Percentiles rank a stretch among this genome's conserved stretches.
These are phyloP conservation scores for Cardinalis cardinalis DNA, from an alignment of 2,113 vertebrate species.

Conservation along the genomic window DNA sequence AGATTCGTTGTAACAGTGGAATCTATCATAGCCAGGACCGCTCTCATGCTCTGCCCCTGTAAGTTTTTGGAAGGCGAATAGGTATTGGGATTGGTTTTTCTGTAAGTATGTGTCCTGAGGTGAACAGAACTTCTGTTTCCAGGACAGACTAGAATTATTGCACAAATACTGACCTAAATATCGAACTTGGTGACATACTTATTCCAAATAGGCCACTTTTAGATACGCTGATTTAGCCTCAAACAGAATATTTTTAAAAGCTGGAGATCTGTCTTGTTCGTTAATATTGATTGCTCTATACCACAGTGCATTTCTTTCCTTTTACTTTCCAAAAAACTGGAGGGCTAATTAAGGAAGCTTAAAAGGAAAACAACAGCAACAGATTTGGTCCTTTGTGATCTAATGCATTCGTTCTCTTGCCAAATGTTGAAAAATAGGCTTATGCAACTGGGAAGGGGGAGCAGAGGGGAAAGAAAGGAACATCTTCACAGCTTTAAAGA, in stretches of 20 bases:
- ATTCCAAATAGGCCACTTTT: slow-evolving; percentile 16
- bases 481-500: background rate
- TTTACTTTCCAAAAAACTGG: background rate
- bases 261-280: background rate
- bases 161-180: background rate
- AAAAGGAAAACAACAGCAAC: slow-evolving; percentile 16
- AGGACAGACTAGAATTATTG: background rate
- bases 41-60: background rate
- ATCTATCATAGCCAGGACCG: background rate
- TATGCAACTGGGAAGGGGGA: background rate
- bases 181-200: background rate
- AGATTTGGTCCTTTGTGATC: slow-evolving; percentile 38
- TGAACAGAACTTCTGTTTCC: background rate
- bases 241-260: slow-evolving; percentile 41
- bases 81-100: background rate
- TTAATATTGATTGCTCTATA: slow-evolving; percentile 20
- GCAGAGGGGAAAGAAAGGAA: background rate
- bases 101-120: background rate
- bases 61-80: background rate
- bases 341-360: slow-evolving; percentile 27
- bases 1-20: background rate
- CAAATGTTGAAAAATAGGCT: slow-evolving; percentile 37
- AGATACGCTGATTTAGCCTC: slow-evolving; percentile 21
- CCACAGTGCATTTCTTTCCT: background rate
- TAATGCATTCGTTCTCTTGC: background rate